phyloP scores from a whole-genome alignment of 2,113 vertebrate species.

The Rattus norvegicus region GRCr8 NC_086034.1:33530501-33531000 shows the following conservation, averaged over 20 bases:
- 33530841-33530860: constrained; percentile 32
- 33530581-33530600: neutral
- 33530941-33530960: constrained; percentile 42
- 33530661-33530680: neutral
- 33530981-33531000: constrained; percentile 5
- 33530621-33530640: neutral
- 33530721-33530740: constrained; percentile 46
- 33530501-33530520: neutral
- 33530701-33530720: constrained; percentile 31
- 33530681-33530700: neutral
- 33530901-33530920: neutral
- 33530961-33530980: constrained; percentile 50
- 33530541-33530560: neutral
- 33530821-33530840: constrained; percentile 30
- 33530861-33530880: neutral
- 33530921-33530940: constrained; percentile 44
- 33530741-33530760: neutral
- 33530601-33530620: constrained; percentile 33
- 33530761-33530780: constrained; percentile 50
- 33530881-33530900: neutral
- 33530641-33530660: constrained; percentile 14
- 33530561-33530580: neutral
- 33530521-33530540: neutral
- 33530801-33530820: constrained; percentile 21
- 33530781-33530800: constrained; percentile 50